Conservation (phyloP, 2,113 vertebrate species). For the Menura novaehollandiae region DNA sequence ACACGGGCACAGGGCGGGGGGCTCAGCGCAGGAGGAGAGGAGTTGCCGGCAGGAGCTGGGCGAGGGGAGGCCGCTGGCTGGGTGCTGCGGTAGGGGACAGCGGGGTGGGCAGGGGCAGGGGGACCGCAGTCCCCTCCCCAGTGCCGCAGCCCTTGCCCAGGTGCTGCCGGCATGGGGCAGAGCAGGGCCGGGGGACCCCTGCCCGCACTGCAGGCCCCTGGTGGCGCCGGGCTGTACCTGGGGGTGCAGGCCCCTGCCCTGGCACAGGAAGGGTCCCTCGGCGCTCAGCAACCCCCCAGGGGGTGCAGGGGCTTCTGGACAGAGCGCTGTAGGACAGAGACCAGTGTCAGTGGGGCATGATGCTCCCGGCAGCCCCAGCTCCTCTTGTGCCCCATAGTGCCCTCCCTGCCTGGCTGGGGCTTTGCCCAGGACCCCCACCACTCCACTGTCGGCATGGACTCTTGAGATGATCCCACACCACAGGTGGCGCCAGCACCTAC, state of each 20-base stretch:
- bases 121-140: background rate
- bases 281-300: background rate
- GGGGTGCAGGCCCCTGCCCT: background rate
- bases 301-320: background rate
- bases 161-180: background rate
- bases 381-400: background rate
- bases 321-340: background rate
- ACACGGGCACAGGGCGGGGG: background rate
- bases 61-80: background rate
- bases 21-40: conserved; percentile 38
- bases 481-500: background rate
- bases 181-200: background rate
- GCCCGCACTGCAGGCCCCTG: rapidly evolving
- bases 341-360: rapidly evolving
- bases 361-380: background rate
- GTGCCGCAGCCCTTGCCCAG: background rate
- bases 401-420: background rate
- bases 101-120: background rate
- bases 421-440: background rate
- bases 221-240: rapidly evolving
- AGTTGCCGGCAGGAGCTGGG: conserved; percentile 50
- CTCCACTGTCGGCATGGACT: rapidly evolving
- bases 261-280: conserved; percentile 34
- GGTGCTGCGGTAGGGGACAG: conserved; percentile 44
- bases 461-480: rapidly evolving